Conservation (phyloP, 2,797 vertebrate genomes). For the Acipenser oxyrinchus region DNA sequence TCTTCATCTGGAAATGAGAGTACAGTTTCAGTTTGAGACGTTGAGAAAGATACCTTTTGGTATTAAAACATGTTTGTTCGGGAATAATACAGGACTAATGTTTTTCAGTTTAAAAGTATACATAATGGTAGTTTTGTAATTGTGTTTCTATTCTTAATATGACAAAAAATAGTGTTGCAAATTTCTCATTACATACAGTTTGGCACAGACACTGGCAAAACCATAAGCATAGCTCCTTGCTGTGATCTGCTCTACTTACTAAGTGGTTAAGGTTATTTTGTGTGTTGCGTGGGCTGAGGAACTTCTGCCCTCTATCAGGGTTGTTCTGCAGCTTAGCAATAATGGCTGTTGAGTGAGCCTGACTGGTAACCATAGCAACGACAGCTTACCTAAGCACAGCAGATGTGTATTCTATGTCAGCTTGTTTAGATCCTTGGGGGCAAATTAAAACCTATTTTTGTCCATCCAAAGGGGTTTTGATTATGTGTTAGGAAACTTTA, state of each 20-base stretch:
- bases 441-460: slow-evolving; percentile 45
- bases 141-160: no score
- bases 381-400: slow-evolving; percentile 57
- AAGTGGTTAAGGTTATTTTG: slow-evolving; percentile 31
- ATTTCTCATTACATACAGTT: not conserved
- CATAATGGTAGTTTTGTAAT: no score
- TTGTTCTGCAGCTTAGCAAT: slow-evolving; percentile 42
- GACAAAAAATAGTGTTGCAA: no score
- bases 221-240: not conserved
- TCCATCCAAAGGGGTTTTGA: slow-evolving; percentile 39
- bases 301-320: slow-evolving; percentile 43
- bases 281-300: slow-evolving; percentile 45
- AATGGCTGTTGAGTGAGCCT: slow-evolving; percentile 62
- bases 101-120: no score
- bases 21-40: no score
- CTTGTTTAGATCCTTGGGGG: slow-evolving; percentile 44
- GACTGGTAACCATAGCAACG: slow-evolving; percentile 75
- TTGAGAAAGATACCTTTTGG: no score
- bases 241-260: slow-evolving; percentile 22
- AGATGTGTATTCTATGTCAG: slow-evolving; percentile 48
- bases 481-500: slow-evolving; percentile 14
- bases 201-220: not conserved
- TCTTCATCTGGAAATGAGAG: no score
- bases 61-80: no score
- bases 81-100: no score